A percentile compares a stretch with the other conserved stretches of the same genome.
These are phyloP conservation scores for Halictus rubicundus DNA, from an alignment of 1,140 invertebrate species.

Conservation along the genomic window DNA sequence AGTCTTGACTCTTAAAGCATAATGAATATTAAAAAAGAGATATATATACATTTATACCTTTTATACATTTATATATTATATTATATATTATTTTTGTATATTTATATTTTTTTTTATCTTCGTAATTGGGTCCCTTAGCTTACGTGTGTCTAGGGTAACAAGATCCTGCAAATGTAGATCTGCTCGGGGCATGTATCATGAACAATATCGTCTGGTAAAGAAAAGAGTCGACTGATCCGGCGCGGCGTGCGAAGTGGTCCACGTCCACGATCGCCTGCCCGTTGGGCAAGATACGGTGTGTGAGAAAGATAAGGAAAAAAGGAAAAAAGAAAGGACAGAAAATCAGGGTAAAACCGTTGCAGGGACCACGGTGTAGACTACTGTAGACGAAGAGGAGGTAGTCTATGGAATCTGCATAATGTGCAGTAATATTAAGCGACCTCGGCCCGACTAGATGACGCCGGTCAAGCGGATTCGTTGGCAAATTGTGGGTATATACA, in stretches of 20 bases:
- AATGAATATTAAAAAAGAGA: too few species aligned
- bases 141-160: not conserved
- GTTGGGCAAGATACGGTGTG: not conserved
- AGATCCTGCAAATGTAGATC: not conserved
- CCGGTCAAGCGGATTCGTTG: conserved; percentile 56
- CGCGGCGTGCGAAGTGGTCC: conserved; percentile 20
- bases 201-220: conserved; percentile 9
- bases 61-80: too few species aligned
- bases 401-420: conserved; percentile 67
- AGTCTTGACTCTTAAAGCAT: too few species aligned
- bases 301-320: not conserved
- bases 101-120: too few species aligned
- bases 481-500: conserved; percentile 47
- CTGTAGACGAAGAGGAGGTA: conserved; percentile 20
- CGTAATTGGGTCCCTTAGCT: too few species aligned
- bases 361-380: not conserved
- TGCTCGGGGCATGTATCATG: not conserved
- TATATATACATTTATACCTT: too few species aligned
- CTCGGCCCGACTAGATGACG: conserved; percentile 60
- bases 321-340: not conserved
- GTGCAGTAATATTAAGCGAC: conserved; percentile 68
- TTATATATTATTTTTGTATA: too few species aligned
- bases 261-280: conserved; percentile 26
- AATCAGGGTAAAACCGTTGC: conserved; percentile 22
- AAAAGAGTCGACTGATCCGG: conserved; percentile 13